A percentile compares a stretch with the other conserved stretches of the same genome.
phyloP scores from a whole-genome alignment of 2,797 vertebrate genomes.

The Coracias cyanogaster region DNA sequence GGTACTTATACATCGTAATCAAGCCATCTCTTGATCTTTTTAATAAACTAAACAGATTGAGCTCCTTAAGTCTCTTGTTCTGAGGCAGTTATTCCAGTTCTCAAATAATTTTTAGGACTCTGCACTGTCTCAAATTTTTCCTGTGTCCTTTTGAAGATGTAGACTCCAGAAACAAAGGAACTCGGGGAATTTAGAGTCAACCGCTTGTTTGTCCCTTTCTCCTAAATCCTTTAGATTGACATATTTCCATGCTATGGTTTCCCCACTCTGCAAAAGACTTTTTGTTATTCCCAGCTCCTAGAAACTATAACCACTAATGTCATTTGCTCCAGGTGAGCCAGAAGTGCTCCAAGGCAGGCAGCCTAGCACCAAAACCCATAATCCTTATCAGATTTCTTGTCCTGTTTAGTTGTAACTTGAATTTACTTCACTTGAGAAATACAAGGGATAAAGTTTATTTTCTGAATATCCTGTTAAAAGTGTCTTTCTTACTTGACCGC shows the following conservation, averaged over 20 bases:
- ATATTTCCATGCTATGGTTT: neutral
- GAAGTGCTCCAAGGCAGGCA: neutral
- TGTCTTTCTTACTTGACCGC: neutral
- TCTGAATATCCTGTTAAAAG: neutral
- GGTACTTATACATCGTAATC: slow-evolving; percentile 69
- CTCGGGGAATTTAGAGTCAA: neutral
- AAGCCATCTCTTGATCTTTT: slow-evolving; percentile 73
- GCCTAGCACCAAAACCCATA: neutral
- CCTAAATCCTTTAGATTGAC: neutral
- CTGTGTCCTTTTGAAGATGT: neutral
- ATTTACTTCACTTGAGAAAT: neutral
- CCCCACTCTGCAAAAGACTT: neutral
- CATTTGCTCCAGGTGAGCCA: neutral
- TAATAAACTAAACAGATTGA: slow-evolving; percentile 74
- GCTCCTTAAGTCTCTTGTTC: slow-evolving; percentile 49
- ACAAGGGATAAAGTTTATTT: neutral
- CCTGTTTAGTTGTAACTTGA: neutral
- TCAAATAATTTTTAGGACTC: slow-evolving; percentile 61
- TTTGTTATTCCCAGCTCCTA: neutral
- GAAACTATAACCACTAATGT: neutral
- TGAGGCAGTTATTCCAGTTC: slow-evolving; percentile 39
- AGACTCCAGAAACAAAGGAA: neutral
- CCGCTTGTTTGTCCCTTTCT: neutral
- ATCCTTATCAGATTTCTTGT: neutral
- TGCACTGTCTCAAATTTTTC: slow-evolving; percentile 16